phyloP scores from a whole-genome alignment of 2,797 vertebrate genomes.

The Varecia variegata region DNA sequence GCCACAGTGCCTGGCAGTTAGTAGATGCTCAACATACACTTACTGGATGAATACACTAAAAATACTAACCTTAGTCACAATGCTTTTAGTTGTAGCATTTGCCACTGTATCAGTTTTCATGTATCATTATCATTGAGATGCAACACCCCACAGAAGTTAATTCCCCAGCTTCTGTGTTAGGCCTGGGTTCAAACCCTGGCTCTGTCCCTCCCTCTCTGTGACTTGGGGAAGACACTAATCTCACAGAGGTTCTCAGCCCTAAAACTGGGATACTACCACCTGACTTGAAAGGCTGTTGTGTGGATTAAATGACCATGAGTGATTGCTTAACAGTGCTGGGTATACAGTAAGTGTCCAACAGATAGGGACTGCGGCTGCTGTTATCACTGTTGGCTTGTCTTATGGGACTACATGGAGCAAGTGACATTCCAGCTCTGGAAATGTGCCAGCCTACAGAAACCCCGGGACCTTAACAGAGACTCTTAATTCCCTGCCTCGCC shows the following conservation, averaged over 20 bases:
- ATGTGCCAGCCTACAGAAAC: background rate
- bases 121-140: background rate
- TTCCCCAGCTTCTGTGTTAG: background rate
- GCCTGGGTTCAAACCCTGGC: background rate
- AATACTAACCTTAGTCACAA: background rate
- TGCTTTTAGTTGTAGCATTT: too few relatives aligned
- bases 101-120: background rate
- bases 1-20: background rate
- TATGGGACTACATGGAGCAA: background rate
- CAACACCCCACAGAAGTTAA: background rate
- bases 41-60: background rate
- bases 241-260: background rate
- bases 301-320: background rate
- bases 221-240: background rate
- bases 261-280: background rate
- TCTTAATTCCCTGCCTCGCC: background rate
- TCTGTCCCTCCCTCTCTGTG: background rate
- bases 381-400: background rate
- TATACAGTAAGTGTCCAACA: too few relatives aligned
- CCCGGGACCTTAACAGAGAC: background rate
- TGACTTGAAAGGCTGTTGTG: background rate
- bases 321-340: background rate
- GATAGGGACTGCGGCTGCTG: background rate
- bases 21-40: background rate
- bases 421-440: background rate